Conservation (phyloP, 2,888 invertebrate genomes). For the Latrodectus elegans region DNA sequence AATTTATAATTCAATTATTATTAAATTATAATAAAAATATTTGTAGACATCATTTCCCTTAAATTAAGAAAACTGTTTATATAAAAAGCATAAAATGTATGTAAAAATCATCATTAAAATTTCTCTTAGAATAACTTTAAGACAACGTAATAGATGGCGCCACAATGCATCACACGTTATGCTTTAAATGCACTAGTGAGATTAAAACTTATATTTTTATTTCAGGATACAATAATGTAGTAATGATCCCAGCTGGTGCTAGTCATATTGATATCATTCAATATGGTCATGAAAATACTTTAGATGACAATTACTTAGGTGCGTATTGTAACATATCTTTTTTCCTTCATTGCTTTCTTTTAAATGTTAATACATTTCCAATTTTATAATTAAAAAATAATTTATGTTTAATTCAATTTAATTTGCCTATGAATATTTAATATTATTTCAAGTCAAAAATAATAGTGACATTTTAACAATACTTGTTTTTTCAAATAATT, state of each 20-base stretch:
- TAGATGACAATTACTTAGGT: slow-evolving; percentile 70
- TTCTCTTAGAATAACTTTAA: no score
- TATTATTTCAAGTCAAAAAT: neutral
- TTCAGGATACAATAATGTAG: slow-evolving; percentile 78
- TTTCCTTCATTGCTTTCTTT: no score
- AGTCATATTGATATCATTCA: slow-evolving; percentile 83
- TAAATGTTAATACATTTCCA: neutral
- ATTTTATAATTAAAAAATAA: neutral
- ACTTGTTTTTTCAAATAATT: neutral
- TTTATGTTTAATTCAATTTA: neutral
- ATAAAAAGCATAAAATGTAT: no score
- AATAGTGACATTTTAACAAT: neutral
- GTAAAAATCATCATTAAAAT: no score
- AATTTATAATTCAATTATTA: no score
- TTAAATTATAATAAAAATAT: no score
- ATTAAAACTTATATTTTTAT: neutral
- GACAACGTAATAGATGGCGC: no score
- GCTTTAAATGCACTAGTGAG: no score
- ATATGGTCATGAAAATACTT: slow-evolving; percentile 57
- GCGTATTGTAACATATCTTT: neutral
- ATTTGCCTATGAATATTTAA: neutral
- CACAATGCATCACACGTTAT: no score
- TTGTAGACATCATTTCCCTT: no score
- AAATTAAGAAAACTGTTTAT: no score
- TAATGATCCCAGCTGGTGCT: slow-evolving; percentile 81